phyloP scores from a whole-genome alignment of 2,113 vertebrate species.

The Tenrec ecaudatus region DNA sequence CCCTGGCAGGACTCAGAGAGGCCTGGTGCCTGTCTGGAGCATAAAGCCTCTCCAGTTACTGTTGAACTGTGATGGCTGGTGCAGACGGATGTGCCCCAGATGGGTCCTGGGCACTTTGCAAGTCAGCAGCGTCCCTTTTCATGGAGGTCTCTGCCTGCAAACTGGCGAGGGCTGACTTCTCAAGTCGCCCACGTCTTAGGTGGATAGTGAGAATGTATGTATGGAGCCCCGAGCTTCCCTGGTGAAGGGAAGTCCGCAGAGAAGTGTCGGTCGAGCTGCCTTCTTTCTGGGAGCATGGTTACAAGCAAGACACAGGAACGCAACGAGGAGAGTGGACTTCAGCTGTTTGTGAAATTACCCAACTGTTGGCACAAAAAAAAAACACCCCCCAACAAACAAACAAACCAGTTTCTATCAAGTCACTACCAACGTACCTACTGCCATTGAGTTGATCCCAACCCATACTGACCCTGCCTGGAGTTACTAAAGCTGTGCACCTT shows the following conservation, averaged over 20 bases:
- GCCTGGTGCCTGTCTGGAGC: background rate
- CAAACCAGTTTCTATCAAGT: too few relatives aligned
- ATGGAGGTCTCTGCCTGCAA: background rate
- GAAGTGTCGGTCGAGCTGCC: background rate
- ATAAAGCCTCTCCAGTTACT: background rate
- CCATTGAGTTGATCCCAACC: too few relatives aligned
- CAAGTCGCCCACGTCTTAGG: background rate
- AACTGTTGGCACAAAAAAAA: background rate
- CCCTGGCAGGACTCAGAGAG: background rate
- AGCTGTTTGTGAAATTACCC: background rate
- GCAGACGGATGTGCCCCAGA: fast-evolving
- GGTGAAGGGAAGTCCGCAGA: background rate
- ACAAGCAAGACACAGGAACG: background rate
- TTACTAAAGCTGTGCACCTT: too few relatives aligned
- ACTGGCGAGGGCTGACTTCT: background rate
- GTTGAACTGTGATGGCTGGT: background rate
- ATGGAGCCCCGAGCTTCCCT: background rate
- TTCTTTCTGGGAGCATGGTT: background rate
- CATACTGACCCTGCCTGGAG: too few relatives aligned
- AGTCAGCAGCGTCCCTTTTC: constrained; percentile 21
- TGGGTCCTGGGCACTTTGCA: background rate
- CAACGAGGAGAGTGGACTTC: background rate
- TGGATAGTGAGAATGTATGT: background rate
- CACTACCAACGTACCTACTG: too few relatives aligned
- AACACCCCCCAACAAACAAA: too few relatives aligned